phyloP scores from a whole-genome alignment of 1,140 invertebrate species.

The Drosophila lacertosa region DNA sequence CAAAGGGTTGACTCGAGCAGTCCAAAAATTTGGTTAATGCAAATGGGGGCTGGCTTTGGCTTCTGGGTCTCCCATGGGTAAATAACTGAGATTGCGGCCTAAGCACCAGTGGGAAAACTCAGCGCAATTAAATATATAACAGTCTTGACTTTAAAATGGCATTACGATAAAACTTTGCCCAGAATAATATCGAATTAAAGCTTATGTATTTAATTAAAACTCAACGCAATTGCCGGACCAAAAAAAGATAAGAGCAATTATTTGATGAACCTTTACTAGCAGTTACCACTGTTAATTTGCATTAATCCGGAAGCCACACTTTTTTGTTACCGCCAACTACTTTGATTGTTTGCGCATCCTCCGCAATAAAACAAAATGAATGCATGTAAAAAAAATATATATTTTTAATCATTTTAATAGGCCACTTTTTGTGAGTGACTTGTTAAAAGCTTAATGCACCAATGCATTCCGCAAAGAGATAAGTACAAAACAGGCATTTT shows the following conservation, averaged over 20 bases:
- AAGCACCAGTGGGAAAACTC: slow-evolving; percentile 31
- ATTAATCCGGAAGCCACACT: slow-evolving; percentile 55
- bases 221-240: not conserved
- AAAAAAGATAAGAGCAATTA: not conserved
- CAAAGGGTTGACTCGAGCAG: slow-evolving; percentile 39
- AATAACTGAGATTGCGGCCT: slow-evolving; percentile 45
- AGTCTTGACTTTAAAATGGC: slow-evolving; percentile 16
- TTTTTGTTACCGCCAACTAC: slow-evolving; percentile 50
- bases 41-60: slow-evolving; percentile 29
- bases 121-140: slow-evolving; percentile 12
- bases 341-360: slow-evolving; percentile 65
- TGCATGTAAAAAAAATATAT: not conserved
- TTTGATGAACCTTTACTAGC: not conserved
- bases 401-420: slow-evolving; percentile 78
- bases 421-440: slow-evolving; percentile 57
- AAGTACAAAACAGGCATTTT: slow-evolving; percentile 22
- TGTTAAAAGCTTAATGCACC: slow-evolving; percentile 60
- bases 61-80: slow-evolving; percentile 30
- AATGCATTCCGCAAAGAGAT: slow-evolving; percentile 50
- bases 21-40: slow-evolving; percentile 36
- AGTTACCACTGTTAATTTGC: slow-evolving; percentile 54
- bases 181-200: not conserved
- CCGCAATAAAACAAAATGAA: slow-evolving; percentile 4
- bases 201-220: slow-evolving; percentile 2
- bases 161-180: not conserved